phyloP scores from a whole-genome alignment of 2,797 vertebrate genomes.

The Smutsia gigantea region DNA sequence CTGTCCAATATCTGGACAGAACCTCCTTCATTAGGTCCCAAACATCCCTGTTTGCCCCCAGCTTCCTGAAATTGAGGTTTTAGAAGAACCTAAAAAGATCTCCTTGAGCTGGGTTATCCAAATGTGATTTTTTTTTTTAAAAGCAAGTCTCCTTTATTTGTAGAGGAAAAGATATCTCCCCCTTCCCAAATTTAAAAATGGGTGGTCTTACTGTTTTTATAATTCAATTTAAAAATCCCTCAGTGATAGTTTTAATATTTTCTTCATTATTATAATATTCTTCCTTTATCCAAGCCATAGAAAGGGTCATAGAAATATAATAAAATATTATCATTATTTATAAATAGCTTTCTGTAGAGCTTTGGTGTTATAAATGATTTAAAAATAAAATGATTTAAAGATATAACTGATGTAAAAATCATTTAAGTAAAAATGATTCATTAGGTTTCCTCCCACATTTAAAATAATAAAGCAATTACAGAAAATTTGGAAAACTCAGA shows the following conservation, averaged over 20 bases:
- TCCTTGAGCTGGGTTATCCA: not conserved
- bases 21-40: not conserved
- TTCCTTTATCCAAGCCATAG: not conserved
- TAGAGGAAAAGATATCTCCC: not conserved
- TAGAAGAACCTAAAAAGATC: not conserved
- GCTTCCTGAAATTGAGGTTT: not conserved
- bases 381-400: too few species aligned
- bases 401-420: too few species aligned
- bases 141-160: not conserved
- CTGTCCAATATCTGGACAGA: not conserved
- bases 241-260: not conserved
- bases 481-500: conserved; percentile 19
- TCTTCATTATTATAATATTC: conserved; percentile 1
- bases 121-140: not conserved
- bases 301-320: not conserved
- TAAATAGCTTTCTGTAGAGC: not conserved
- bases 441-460: not conserved
- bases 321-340: not conserved
- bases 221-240: conserved; percentile 28
- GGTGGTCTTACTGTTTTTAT: not conserved
- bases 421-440: too few species aligned
- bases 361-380: not conserved
- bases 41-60: not conserved
- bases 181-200: not conserved
- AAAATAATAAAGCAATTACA: not conserved